These are phyloP conservation scores for Drosophila hamatofila DNA, from an alignment of 2,888 invertebrate genomes.

Conservation along the genomic window DNA sequence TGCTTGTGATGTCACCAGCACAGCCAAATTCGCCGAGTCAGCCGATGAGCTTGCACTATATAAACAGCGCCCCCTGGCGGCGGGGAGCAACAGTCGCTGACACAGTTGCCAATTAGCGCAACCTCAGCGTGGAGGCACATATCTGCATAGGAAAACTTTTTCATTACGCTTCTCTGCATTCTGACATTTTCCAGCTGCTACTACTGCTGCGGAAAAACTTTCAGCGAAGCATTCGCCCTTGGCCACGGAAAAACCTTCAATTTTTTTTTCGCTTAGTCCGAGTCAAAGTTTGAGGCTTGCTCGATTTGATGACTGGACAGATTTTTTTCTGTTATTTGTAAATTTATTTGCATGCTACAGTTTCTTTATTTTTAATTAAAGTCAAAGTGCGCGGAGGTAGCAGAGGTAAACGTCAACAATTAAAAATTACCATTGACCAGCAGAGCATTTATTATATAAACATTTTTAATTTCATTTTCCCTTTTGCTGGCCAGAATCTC, in stretches of 20 bases:
- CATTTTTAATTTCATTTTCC: constrained; percentile 59
- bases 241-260: constrained; percentile 6
- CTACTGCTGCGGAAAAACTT: constrained; percentile 38
- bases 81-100: constrained; percentile 30
- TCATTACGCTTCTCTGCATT: constrained; percentile 39
- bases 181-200: constrained; percentile 55
- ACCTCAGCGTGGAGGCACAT: constrained; percentile 12
- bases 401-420: constrained; percentile 57
- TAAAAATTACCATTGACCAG: constrained; percentile 76
- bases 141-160: constrained; percentile 28
- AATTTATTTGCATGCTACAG: constrained; percentile 49
- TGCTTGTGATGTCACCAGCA: constrained; percentile 72
- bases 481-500: constrained; percentile 62
- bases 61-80: constrained; percentile 49
- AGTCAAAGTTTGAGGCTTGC: constrained; percentile 31
- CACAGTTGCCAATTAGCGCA: constrained; percentile 56
- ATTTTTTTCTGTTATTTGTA: constrained; percentile 12
- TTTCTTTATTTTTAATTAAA: constrained; percentile 59
- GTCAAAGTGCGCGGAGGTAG: constrained; percentile 7
- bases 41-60: constrained; percentile 68
- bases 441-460: constrained; percentile 68
- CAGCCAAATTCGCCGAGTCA: constrained; percentile 69
- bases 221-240: constrained; percentile 12
- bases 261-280: constrained; percentile 6
- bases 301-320: constrained; percentile 45